These are phyloP conservation scores for Zophobas atratus DNA, from an alignment of 1,140 invertebrate genomes.

Conservation along the genomic window DNA sequence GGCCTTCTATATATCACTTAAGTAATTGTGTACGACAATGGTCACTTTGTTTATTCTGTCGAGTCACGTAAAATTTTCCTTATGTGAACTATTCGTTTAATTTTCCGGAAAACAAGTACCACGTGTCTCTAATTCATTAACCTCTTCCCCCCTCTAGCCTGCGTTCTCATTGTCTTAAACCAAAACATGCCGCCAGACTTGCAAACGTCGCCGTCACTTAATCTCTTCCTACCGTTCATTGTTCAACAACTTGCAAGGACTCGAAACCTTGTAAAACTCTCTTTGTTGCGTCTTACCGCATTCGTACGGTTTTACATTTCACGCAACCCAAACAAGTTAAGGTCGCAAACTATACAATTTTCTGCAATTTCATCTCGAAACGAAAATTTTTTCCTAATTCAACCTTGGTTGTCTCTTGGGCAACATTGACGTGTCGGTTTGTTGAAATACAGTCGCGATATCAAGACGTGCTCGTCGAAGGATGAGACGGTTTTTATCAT, in stretches of 20 bases:
- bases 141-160: too few relatives aligned
- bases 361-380: slow-evolving; percentile 3
- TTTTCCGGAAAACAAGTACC: too few relatives aligned
- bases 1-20: too few relatives aligned
- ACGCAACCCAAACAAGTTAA: slow-evolving; percentile 12
- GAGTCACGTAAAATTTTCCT: too few relatives aligned
- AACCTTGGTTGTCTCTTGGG: slow-evolving; percentile 3
- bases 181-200: background rate
- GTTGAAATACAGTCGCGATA: background rate
- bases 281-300: slow-evolving; percentile 1
- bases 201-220: slow-evolving; percentile 1
- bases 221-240: slow-evolving; percentile 7
- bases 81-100: too few relatives aligned
- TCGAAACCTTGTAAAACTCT: slow-evolving; percentile 23
- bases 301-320: background rate
- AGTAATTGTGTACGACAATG: too few relatives aligned
- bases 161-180: too few relatives aligned
- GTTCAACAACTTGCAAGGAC: slow-evolving; percentile 13
- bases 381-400: slow-evolving; percentile 9
- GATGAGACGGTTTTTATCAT: too few relatives aligned
- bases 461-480: background rate
- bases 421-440: slow-evolving; percentile 14
- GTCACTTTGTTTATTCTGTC: too few relatives aligned
- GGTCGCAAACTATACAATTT: slow-evolving; percentile 19
- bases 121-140: too few relatives aligned